A percentile compares a stretch with the other conserved stretches of the same genome.
Evolutionary conservation across 1,140 invertebrate species (phyloP).

Genomic region (Drosophila varians): DNA sequence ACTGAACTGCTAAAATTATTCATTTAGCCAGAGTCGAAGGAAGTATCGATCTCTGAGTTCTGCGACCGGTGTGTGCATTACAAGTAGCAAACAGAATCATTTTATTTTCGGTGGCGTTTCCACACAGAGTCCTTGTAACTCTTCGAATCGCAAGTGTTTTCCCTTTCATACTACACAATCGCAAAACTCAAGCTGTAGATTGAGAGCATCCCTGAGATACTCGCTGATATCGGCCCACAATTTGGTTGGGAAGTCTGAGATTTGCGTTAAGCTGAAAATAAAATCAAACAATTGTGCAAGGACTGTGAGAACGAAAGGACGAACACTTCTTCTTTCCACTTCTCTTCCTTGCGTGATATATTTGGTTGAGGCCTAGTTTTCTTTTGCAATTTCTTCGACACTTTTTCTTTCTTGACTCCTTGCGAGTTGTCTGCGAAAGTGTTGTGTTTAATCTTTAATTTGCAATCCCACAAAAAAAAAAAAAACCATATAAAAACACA

Average conservation of each 20-base stretch:
- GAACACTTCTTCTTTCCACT: constrained; percentile 36
- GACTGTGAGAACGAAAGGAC: constrained; percentile 42
- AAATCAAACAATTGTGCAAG: constrained; percentile 48
- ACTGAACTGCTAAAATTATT: constrained; percentile 19
- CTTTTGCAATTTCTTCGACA: constrained; percentile 29
- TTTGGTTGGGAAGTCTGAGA: constrained; percentile 54
- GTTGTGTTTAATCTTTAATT: constrained; percentile 26
- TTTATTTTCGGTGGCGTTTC: constrained; percentile 80
- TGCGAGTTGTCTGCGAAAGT: constrained; percentile 12
- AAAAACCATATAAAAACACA: constrained; percentile 29
- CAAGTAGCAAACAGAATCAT: constrained; percentile 82
- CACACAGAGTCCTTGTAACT: constrained; percentile 14
- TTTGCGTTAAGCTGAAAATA: constrained; percentile 73
- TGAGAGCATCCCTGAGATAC: constrained; percentile 59
- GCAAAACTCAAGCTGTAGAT: constrained; percentile 70
- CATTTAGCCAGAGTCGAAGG: constrained; percentile 20
- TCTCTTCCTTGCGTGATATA: constrained; percentile 26
- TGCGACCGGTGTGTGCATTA: constrained; percentile 78
- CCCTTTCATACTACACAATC: constrained; percentile 13
- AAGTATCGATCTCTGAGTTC: constrained; percentile 31
- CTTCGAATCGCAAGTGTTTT: constrained; percentile 60
- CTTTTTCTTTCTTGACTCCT: constrained; percentile 6
- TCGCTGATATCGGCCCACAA: constrained; percentile 74
- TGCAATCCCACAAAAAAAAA: constrained; percentile 40
- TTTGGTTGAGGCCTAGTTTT: constrained; percentile 39